Conservation (phyloP, 2,113 vertebrate genomes). For the Phylloscopus trochiloides region DNA sequence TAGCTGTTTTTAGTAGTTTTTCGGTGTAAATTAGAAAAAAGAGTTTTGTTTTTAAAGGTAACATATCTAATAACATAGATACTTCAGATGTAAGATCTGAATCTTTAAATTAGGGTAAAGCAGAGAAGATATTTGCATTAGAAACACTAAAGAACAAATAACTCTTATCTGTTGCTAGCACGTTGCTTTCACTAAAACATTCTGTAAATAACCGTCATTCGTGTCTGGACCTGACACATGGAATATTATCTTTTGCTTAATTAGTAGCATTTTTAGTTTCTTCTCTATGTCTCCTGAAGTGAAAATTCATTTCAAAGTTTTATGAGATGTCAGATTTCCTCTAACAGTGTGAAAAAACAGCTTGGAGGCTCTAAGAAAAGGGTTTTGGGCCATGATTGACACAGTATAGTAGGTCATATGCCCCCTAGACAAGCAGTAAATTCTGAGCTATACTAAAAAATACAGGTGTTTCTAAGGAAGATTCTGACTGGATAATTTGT, state of each 20-base stretch:
- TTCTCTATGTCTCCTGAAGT: neutral
- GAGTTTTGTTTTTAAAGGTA: neutral
- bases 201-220: neutral
- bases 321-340: constrained; percentile 61
- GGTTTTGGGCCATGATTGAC: constrained; percentile 62
- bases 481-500: constrained; percentile 63
- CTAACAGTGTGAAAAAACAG: constrained; percentile 54
- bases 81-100: neutral
- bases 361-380: constrained; percentile 17
- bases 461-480: constrained; percentile 61
- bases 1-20: neutral
- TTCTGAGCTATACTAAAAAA: constrained; percentile 33
- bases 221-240: neutral
- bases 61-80: neutral
- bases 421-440: constrained; percentile 63
- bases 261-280: neutral
- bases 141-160: neutral
- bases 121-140: neutral
- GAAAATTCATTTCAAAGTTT: constrained; percentile 62
- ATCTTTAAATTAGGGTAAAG: neutral
- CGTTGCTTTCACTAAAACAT: neutral
- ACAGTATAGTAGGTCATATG: neutral
- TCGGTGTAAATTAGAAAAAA: neutral
- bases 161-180: neutral
- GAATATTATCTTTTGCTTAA: constrained; percentile 36